Percentiles rank a stretch among this genome's conserved stretches.
Evolutionary conservation across 2,797 vertebrate genomes (phyloP).

Genomic region (Myiotriccus ornatus): DNA sequence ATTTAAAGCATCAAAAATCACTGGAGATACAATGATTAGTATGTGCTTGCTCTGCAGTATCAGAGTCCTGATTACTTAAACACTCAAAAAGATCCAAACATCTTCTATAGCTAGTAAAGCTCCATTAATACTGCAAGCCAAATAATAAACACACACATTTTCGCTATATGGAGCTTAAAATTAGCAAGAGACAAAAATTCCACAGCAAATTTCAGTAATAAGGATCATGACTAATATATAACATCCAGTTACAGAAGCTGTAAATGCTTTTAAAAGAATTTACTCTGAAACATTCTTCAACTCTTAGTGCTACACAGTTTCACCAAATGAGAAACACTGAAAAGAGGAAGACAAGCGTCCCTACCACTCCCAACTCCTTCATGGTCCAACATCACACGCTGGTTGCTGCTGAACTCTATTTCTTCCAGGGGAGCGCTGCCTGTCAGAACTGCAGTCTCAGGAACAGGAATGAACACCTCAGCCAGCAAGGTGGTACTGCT

Average conservation of each 20-base stretch:
- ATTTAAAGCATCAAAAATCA: background rate
- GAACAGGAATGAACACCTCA: slow-evolving; percentile 91
- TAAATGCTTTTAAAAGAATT: background rate
- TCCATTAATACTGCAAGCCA: background rate
- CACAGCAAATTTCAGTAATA: background rate
- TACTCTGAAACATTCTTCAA: background rate
- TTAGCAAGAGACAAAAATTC: background rate
- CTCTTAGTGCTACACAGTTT: background rate
- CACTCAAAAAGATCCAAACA: background rate
- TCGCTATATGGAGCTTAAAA: background rate
- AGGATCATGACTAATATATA: background rate
- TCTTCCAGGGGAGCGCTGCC: slow-evolving; percentile 83
- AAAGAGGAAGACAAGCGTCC: background rate
- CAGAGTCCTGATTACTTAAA: background rate
- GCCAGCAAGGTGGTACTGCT: slow-evolving; percentile 78
- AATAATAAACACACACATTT: background rate
- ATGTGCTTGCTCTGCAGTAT: background rate
- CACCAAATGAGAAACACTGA: background rate
- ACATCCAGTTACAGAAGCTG: background rate
- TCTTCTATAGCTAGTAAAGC: background rate
- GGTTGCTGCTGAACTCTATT: slow-evolving; percentile 93
- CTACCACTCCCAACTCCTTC: slow-evolving; percentile 96
- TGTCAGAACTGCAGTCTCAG: slow-evolving; percentile 84
- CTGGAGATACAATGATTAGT: background rate
- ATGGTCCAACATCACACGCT: slow-evolving; percentile 86